Percentiles rank a stretch among this genome's conserved stretches.
Evolutionary conservation across 2,888 invertebrate genomes (phyloP).

Genomic region (Acanthosepion esculentum): DNA sequence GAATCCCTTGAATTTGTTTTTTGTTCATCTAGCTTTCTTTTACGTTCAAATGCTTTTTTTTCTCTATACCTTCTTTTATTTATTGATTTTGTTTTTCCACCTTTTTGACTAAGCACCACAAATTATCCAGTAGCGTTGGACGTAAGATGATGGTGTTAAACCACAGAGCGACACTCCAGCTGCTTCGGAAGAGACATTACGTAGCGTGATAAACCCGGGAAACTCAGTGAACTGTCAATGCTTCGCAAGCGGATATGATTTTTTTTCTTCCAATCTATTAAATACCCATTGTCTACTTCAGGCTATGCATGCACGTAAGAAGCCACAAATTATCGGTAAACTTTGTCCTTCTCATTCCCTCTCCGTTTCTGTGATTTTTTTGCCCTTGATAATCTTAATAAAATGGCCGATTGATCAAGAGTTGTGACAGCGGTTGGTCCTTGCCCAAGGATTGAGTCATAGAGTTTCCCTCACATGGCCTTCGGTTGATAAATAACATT

Average conservation of each 20-base stretch:
- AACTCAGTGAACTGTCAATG: background rate
- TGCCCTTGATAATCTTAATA: background rate
- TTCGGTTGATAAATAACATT: slow-evolving; percentile 12
- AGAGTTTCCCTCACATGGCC: background rate
- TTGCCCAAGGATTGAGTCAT: slow-evolving; percentile 33
- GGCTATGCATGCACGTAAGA: background rate
- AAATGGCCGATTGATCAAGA: background rate
- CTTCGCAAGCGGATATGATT: background rate
- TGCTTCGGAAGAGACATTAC: background rate
- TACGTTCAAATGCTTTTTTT: background rate
- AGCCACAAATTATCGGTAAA: background rate
- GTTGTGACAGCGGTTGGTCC: slow-evolving; percentile 8
- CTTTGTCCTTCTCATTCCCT: background rate
- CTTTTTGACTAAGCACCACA: background rate
- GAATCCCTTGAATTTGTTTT: too few relatives aligned
- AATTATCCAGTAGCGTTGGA: background rate
- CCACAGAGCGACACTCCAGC: background rate
- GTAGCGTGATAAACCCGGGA: background rate
- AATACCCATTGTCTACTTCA: background rate
- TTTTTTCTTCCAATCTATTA: background rate
- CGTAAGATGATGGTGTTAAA: background rate
- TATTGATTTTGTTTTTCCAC: background rate
- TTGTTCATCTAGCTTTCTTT: background rate
- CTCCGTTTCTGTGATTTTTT: background rate
- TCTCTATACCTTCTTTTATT: background rate